These are phyloP conservation scores for Drosophila barbarae DNA, from an alignment of 2,888 invertebrate genomes.

Conservation along the genomic window DNA sequence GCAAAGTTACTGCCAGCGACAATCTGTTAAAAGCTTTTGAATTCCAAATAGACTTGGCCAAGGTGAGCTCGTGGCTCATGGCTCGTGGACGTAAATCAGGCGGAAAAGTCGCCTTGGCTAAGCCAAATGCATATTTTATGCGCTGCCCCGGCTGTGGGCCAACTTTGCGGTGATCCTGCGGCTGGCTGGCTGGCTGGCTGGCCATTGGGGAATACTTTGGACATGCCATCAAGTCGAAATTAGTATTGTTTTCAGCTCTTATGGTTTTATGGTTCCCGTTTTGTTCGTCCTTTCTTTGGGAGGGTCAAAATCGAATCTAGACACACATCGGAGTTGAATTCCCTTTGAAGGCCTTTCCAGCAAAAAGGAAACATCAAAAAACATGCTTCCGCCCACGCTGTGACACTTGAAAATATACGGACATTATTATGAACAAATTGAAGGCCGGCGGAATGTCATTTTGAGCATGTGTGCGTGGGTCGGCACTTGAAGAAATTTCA, in stretches of 20 bases:
- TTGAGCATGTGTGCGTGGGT: conserved; percentile 13
- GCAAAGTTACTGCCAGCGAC: conserved; percentile 49
- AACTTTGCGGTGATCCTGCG: conserved; percentile 24
- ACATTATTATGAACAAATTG: conserved; percentile 67
- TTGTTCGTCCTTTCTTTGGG: neutral
- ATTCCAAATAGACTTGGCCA: conserved; percentile 31
- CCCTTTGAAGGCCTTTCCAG: conserved; percentile 17
- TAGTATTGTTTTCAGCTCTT: conserved; percentile 35
- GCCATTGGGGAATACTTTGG: conserved; percentile 17
- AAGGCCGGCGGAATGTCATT: conserved; percentile 55
- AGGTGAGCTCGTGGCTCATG: conserved; percentile 18
- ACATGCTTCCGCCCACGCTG: conserved; percentile 35
- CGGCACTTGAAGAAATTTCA: neutral
- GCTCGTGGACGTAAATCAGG: conserved; percentile 30
- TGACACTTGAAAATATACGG: conserved; percentile 61
- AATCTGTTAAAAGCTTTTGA: conserved; percentile 53
- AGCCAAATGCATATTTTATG: conserved; percentile 38
- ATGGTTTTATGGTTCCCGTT: conserved; percentile 10
- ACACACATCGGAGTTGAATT: conserved; percentile 12
- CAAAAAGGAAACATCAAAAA: conserved; percentile 40
- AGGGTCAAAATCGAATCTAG: neutral
- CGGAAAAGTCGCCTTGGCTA: conserved; percentile 20
- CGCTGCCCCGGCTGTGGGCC: neutral
- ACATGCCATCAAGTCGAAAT: conserved; percentile 27
- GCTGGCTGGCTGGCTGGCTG: conserved; percentile 3